Percentiles rank a stretch among this genome's conserved stretches.
These are phyloP conservation scores for Callinectes sapidus DNA, from an alignment of 2,888 invertebrate genomes.

Conservation along the genomic window DNA sequence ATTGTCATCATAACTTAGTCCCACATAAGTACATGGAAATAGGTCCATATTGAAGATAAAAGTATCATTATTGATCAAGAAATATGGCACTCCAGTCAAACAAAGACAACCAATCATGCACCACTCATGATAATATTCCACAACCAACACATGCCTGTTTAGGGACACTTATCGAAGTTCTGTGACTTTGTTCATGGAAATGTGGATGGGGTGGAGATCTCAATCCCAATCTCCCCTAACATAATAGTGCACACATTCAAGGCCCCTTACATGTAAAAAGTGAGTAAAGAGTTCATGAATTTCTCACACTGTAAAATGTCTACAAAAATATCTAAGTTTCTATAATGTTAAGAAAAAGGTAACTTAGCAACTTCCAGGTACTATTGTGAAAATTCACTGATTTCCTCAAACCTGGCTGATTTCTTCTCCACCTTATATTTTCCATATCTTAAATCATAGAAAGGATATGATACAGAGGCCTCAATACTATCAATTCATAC, in stretches of 20 bases:
- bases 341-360: conserved; percentile 10
- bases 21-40: not conserved
- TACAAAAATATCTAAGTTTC: not conserved
- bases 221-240: not conserved
- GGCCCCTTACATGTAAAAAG: not conserved
- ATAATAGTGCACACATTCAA: not conserved
- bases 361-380: conserved; percentile 10
- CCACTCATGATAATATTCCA: not conserved
- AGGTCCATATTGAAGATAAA: not conserved
- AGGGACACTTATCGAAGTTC: not conserved
- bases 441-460: not conserved
- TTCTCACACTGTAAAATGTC: not conserved
- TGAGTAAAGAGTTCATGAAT: not conserved
- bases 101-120: not conserved
- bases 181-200: not conserved
- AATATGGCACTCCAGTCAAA: not conserved
- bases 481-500: not conserved
- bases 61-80: not conserved
- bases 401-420: not conserved
- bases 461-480: not conserved
- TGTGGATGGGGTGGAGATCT: not conserved
- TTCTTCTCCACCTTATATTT: not conserved
- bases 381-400: not conserved
- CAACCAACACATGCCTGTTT: not conserved
- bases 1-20: not conserved